Evolutionary conservation across 2,113 vertebrate species (phyloP), one percentile per base, ranked within the genome.

Genomic region (Anguilla japonica): DNA sequence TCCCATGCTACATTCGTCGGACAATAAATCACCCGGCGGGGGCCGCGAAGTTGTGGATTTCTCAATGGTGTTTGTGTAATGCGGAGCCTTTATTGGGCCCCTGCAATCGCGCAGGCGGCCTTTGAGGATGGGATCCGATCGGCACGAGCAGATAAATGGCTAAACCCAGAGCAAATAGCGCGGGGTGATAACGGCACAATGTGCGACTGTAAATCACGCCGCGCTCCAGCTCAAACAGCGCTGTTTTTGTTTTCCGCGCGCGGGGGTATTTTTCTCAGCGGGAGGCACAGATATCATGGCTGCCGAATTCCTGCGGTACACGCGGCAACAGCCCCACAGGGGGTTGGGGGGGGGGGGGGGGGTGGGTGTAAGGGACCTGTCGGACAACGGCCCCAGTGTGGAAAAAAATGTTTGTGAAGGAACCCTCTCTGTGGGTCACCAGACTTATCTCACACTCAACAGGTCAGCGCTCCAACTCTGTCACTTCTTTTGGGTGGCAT

Each of bases 171-270:
- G 40, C 57, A 86, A 86, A 86, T 40, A 50, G 15, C 53, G 8
- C 0, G 39, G 26, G 26, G 16, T 67, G 85, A 81, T 86, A 84
- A 71, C 83, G 20, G 39, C 83, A 84, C 83, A 81, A 86, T n/a
- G 7, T 18, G 41, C 79, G 15, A 56, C 41, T 67, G 85, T 86
- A 86, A 86, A 86, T 63, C 79, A 46, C 5, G 8, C 1, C 26
- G 1, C 43, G 40, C 63, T 63, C 78, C 71, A 41, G 18, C 41
- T 86, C 22, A 56, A 40, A 22, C 41, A 46, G 85, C 26, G 22
- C 79, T 81, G 79, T 86, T 85, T 85, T 85, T 81, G 79, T 82
- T 81, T 82, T 67, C 15, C 22, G n/a, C 5, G n/a, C 26, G 8
- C 18, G 46, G 4, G 84, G 50, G 34, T 50, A 15, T 85, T 85